These are phyloP conservation scores for Chiloscyllium plagiosum DNA, from an alignment of 2,113 vertebrate genomes.

Conservation along the genomic window DNA sequence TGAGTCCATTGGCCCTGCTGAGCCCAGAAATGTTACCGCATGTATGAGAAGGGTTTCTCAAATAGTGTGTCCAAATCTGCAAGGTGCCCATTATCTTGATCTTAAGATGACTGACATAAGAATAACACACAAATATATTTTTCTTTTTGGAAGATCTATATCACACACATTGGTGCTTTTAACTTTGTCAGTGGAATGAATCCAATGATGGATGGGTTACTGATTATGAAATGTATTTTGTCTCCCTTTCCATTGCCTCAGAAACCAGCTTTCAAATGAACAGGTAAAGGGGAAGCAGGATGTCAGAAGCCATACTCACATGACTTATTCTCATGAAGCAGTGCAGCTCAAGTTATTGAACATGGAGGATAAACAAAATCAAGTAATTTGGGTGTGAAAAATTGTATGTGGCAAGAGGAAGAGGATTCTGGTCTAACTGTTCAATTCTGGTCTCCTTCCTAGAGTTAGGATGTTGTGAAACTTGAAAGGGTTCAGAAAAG, in stretches of 20 bases:
- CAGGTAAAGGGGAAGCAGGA: not conserved
- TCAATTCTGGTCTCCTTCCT: no score
- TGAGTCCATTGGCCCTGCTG: no score
- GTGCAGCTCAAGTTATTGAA: not conserved
- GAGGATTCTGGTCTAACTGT: not conserved
- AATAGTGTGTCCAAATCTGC: not conserved
- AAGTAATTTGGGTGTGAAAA: not conserved
- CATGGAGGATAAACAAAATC: not conserved
- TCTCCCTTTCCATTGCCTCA: slow-evolving; percentile 8
- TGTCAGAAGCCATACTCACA: not conserved
- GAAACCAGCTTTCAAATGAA: not conserved
- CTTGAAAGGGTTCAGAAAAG: no score
- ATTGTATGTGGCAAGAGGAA: not conserved
- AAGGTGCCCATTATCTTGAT: not conserved
- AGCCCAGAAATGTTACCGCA: not conserved
- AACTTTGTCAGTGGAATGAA: not conserved
- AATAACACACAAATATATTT: not conserved
- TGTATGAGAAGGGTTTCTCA: not conserved
- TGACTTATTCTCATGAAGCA: not conserved
- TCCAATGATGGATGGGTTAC: not conserved
- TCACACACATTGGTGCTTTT: not conserved
- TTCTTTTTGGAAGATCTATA: not conserved
- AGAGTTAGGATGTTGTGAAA: no score
- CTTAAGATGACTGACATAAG: not conserved
- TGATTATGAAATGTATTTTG: not conserved